Evolutionary conservation across 2,797 vertebrate species (phyloP), one percentile per base, ranked within the genome.

Genomic region (Typhlichthys eigenmanni): DNA sequence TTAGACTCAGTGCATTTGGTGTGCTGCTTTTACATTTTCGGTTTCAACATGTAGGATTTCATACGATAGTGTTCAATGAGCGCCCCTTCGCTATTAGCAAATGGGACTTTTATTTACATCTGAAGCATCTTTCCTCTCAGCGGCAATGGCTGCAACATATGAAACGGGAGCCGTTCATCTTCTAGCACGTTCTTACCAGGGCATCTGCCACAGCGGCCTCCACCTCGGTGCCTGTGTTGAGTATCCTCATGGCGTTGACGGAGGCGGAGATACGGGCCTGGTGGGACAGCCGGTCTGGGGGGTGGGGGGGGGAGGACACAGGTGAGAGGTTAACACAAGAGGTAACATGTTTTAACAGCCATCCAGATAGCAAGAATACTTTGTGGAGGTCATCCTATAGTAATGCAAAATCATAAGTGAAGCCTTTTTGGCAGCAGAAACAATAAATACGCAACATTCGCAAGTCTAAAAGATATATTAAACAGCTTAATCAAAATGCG

Each of bases 151-250:
- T 38, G 34, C 34, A 38, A 38, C 34, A 38, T 38, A 38, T 38
- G 34, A 38, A 38, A 38, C 6, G 34, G 34, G 6, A 38, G 34
- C 7, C 6, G 34, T 38, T 38, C 7, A 38, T 38, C 34, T 38
- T 38, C 13, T 47, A 47, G 19, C 34, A 14, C 14, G 16, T 19
- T 62, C 85, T 80, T 87, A 98, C 96, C 95, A 98, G 88, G 76
- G 96, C 96, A 62, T 98, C 96, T 0, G 96, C 96, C 4, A 98
- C 94, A 0, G 96, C 96, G 1, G 95, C 95, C 83, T 98, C 96
- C 32, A 98, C 93, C 53, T 97, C 95, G 0, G 95, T 95, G 76
- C 96, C 96, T 0, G 95, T 96, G 86, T 95, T 95, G 64, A 98
- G 89, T 69, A 96, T 94, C 54, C 93, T 84, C 95, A 98, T 95